Percentiles rank a stretch among this genome's conserved stretches.
phyloP scores from a whole-genome alignment of 2,797 vertebrate genomes.

The Dipus sagitta region DNA sequence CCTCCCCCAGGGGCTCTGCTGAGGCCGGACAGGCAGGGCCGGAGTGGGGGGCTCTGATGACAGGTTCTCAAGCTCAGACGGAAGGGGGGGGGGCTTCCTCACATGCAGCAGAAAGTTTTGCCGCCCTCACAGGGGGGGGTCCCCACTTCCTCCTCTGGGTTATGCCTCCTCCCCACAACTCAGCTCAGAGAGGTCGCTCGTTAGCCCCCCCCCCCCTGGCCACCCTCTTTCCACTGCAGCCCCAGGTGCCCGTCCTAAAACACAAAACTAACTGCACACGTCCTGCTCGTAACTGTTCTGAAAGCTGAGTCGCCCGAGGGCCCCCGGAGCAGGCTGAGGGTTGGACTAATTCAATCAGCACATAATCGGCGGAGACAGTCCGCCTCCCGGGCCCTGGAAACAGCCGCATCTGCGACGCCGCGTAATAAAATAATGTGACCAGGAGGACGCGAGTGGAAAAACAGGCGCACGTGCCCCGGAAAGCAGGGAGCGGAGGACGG shows the following conservation, averaged over 20 bases:
- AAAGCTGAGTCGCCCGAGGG: background rate
- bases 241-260: background rate
- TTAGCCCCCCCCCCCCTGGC: background rate
- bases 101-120: background rate
- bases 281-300: background rate
- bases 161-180: background rate
- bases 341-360: slow-evolving; percentile 5
- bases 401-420: background rate
- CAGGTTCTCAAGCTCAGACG: background rate
- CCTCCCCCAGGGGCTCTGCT: background rate
- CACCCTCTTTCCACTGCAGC: background rate
- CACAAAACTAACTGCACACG: background rate
- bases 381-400: background rate
- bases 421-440: slow-evolving; percentile 10
- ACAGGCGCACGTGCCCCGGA: background rate
- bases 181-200: background rate
- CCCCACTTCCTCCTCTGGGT: background rate
- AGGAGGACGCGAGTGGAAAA: background rate
- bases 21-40: background rate
- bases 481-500: background rate
- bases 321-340: background rate
- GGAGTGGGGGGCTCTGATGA: background rate
- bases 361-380: slow-evolving; percentile 37
- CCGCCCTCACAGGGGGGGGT: background rate
- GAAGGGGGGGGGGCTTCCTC: background rate